Conservation (phyloP, 35 echinoderm and acorn worm genomes). For the Lytechinus pictus region DNA sequence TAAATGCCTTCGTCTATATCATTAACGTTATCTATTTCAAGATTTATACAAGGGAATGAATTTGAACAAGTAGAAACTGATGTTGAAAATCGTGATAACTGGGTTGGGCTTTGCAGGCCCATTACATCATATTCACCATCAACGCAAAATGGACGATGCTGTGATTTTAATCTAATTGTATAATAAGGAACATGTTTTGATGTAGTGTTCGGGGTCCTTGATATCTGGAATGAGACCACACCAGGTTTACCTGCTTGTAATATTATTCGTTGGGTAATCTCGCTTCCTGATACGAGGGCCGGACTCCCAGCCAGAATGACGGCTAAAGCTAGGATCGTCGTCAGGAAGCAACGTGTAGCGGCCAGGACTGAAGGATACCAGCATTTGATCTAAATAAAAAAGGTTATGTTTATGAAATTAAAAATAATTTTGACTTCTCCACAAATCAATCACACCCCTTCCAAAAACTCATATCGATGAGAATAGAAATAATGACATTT, state of each 20-base stretch:
- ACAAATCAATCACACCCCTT: no score
- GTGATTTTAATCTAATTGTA: background rate
- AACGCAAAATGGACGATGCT: background rate
- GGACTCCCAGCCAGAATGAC: background rate
- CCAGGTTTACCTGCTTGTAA: background rate
- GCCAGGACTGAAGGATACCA: no score
- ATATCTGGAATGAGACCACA: background rate
- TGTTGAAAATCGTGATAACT: background rate
- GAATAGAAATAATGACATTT: no score
- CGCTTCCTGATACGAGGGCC: background rate
- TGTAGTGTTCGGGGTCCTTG: background rate
- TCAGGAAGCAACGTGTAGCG: background rate
- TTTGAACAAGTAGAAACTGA: background rate
- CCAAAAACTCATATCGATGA: no score
- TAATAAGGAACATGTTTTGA: background rate
- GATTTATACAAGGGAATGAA: background rate
- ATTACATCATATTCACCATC: background rate
- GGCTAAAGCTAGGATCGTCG: background rate
- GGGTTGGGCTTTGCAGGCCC: background rate
- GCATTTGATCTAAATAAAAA: no score
- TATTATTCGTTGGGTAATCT: background rate
- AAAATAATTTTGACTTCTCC: no score
- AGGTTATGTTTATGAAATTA: no score
- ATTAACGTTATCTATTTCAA: background rate
- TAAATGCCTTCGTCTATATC: background rate